phyloP scores from a whole-genome alignment of 64 coral and sea anemone species.

The Porites australiensis region DNA sequence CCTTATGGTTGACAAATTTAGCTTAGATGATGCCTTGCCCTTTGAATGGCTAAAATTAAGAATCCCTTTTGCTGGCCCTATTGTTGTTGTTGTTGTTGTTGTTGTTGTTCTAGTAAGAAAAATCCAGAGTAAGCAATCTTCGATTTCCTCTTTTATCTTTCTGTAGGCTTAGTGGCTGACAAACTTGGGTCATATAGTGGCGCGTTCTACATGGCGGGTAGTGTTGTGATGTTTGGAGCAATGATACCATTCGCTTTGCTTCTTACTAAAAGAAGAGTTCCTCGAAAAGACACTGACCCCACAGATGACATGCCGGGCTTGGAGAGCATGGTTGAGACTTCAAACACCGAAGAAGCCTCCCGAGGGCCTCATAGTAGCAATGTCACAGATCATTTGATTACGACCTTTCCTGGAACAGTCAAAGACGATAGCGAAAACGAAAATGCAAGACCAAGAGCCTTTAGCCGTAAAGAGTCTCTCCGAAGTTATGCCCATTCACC shows the following conservation, averaged over 20 bases:
- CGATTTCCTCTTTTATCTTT: not conserved
- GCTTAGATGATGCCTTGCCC: constrained; percentile 8
- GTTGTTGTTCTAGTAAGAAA: too few species aligned
- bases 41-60: too few species aligned
- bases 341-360: not conserved
- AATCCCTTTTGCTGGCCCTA: too few species aligned
- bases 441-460: too few species aligned
- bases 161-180: constrained; percentile 55
- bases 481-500: too few species aligned
- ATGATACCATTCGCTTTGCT: constrained; percentile 8
- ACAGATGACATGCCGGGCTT: not conserved
- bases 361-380: not conserved
- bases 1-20: constrained; percentile 46
- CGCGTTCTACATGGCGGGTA: constrained; percentile 64
- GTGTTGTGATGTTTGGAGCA: constrained; percentile 18
- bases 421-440: too few species aligned
- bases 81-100: too few species aligned
- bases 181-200: constrained; percentile 41
- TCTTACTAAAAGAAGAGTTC: not conserved
- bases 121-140: too few species aligned
- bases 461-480: too few species aligned
- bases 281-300: not conserved
- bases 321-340: too few species aligned
- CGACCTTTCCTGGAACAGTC: not conserved
- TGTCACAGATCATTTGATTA: not conserved